phyloP scores from a whole-genome alignment of 2,113 vertebrate genomes.

The Cisticola juncidis region DNA sequence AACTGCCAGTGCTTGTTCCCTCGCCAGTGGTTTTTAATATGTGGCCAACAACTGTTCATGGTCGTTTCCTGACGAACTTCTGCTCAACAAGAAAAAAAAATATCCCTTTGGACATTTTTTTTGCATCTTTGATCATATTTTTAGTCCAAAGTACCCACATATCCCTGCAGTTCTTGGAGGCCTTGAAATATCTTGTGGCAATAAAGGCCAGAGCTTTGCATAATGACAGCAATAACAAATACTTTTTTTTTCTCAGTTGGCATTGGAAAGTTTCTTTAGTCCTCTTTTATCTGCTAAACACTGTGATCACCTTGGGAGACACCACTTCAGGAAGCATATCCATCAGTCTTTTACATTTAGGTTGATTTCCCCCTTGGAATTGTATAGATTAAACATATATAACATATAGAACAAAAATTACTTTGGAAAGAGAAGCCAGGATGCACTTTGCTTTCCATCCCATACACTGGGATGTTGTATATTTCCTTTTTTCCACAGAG shows the following conservation, averaged over 20 bases:
- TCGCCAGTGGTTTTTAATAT: conserved; percentile 18
- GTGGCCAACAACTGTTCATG: neutral
- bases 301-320: conserved; percentile 50
- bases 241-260: neutral
- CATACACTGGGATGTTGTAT: neutral
- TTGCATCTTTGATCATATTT: neutral
- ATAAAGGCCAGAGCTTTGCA: neutral
- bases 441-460: neutral
- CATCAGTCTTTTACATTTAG: conserved; percentile 38
- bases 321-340: conserved; percentile 38
- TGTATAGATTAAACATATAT: neutral
- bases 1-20: conserved; percentile 9
- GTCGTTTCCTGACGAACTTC: conserved; percentile 11
- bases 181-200: neutral
- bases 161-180: neutral
- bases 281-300: conserved; percentile 37
- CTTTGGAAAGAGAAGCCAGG: neutral
- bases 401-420: neutral
- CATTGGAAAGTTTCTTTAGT: conserved; percentile 45
- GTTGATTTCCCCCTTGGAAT: conserved; percentile 1
- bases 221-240: neutral
- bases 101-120: neutral
- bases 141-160: neutral
- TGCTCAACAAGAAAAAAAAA: neutral
- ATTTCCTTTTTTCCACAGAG: neutral